Percentiles rank a stretch among this genome's conserved stretches.
Conservation (phyloP, 2,113 vertebrate species). For the Brachypteracias leptosomus region DNA sequence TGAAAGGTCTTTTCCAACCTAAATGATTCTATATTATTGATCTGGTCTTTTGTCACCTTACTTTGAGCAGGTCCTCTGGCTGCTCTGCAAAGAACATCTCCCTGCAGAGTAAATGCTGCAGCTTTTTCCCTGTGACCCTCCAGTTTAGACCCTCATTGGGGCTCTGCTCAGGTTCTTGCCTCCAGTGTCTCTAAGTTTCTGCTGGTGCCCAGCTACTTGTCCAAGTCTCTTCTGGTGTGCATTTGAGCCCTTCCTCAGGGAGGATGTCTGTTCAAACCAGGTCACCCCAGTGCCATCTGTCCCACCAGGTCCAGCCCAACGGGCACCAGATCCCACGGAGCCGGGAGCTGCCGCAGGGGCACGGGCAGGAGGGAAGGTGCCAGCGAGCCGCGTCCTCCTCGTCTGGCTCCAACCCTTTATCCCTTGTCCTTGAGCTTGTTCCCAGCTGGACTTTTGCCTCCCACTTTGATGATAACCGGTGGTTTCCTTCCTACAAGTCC, state of each 20-base stretch:
- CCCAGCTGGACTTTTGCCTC: not conserved
- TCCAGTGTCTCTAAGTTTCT: not conserved
- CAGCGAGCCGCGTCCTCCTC: rapidly evolving
- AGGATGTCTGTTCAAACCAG: too few relatives aligned
- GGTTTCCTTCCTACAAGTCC: not conserved
- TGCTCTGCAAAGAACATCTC: not conserved
- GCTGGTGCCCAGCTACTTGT: not conserved
- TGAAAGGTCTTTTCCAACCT: too few relatives aligned
- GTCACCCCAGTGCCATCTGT: too few relatives aligned
- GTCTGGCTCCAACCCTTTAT: not conserved
- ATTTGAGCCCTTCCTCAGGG: not conserved
- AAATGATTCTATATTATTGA: too few relatives aligned
- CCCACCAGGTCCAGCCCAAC: rapidly evolving
- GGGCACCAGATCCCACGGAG: rapidly evolving
- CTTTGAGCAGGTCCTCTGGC: not conserved
- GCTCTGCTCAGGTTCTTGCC: not conserved
- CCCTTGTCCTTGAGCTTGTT: not conserved
- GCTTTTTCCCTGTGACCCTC: not conserved
- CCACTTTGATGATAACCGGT: not conserved
- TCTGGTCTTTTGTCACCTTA: not conserved
- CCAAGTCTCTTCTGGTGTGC: not conserved
- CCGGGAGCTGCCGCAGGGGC: not conserved
- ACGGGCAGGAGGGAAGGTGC: not conserved
- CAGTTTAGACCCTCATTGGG: not conserved
- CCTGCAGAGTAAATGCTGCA: not conserved